A percentile compares a stretch with the other conserved stretches of the same genome.
Evolutionary conservation across 2,113 vertebrate genomes (phyloP).

Genomic region (Arenaria interpres): DNA sequence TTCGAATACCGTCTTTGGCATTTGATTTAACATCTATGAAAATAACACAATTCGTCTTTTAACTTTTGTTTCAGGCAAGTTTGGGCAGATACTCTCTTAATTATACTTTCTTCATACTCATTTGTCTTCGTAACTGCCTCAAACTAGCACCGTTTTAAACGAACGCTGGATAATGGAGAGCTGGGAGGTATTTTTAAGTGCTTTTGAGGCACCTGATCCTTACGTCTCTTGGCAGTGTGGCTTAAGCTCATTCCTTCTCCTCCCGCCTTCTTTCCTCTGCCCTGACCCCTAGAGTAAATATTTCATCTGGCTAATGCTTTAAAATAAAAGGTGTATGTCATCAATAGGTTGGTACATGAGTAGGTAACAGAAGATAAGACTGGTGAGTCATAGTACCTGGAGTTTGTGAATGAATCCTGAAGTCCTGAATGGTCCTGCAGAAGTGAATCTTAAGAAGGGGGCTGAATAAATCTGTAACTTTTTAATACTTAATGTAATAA

Average conservation of each 20-base stretch:
- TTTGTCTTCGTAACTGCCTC: background rate
- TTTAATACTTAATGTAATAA: background rate
- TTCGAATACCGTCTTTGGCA: background rate
- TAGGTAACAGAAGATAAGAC: background rate
- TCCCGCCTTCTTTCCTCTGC: background rate
- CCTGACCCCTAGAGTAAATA: background rate
- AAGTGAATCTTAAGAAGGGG: background rate
- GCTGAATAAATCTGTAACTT: background rate
- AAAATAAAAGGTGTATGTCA: background rate
- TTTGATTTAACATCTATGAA: background rate
- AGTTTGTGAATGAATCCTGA: background rate
- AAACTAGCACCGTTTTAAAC: background rate
- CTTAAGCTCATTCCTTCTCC: background rate
- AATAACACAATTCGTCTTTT: background rate
- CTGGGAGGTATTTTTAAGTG: background rate
- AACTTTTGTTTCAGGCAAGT: slow-evolving; percentile 13
- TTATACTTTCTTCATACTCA: background rate
- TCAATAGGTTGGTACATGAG: background rate
- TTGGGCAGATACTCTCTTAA: background rate
- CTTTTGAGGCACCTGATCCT: background rate
- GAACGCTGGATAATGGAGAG: background rate
- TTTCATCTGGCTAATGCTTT: background rate
- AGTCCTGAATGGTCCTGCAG: background rate
- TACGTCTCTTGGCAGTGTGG: background rate
- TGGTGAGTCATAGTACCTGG: background rate